phyloP scores from a whole-genome alignment of 2,113 vertebrate genomes.

The Tragulus kanchil region DNA sequence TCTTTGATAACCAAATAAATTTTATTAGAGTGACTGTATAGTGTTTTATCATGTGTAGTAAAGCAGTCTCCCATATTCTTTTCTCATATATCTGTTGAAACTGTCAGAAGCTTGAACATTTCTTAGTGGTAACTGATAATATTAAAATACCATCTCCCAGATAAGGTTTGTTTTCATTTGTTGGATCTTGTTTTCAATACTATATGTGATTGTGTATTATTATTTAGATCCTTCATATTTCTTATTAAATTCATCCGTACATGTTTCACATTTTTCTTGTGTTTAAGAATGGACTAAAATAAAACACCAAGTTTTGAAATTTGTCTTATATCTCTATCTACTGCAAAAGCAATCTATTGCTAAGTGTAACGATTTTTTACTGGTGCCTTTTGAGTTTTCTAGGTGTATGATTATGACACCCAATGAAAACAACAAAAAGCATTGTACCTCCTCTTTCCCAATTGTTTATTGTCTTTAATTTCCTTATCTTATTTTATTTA shows the following conservation, averaged over 20 bases:
- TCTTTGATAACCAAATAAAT: neutral
- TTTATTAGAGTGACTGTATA: neutral
- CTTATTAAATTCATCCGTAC: neutral
- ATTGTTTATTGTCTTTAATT: neutral
- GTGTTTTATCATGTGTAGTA: neutral
- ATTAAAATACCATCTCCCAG: neutral
- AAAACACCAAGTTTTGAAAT: neutral
- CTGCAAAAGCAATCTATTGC: neutral
- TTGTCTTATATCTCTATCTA: neutral
- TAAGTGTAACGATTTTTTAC: neutral
- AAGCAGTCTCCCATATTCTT: neutral
- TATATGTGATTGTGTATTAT: neutral
- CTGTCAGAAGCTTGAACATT: neutral
- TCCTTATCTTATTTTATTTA: constrained; percentile 43
- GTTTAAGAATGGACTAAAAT: neutral
- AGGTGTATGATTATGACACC: neutral
- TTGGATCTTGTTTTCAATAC: neutral
- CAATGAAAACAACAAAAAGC: neutral
- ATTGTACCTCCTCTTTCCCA: neutral
- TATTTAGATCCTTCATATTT: neutral
- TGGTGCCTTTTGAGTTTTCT: neutral
- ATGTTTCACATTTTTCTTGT: neutral
- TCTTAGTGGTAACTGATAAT: neutral
- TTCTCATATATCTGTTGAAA: neutral
- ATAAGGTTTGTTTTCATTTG: neutral